Base-by-base conservation (phyloP, 2,888 invertebrate genomes). In the Proisotoma minuta region DNA sequence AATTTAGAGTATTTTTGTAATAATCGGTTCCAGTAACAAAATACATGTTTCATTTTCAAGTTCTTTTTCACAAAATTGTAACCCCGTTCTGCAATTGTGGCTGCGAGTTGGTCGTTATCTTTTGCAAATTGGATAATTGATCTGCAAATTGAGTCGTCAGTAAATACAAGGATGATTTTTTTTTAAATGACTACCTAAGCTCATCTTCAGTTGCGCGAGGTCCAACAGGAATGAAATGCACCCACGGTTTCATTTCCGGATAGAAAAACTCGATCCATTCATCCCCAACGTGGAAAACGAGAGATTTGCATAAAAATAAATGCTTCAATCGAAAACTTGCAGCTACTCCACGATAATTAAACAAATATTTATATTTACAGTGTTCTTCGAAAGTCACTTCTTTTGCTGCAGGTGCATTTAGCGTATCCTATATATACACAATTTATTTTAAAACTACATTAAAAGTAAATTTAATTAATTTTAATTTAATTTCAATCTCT, bases 251-350 rank as follows among this genome's bases (percentile, higher is more conserved):
- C 75, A 98, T 78, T 10, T 87, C 84, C 2, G 86, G 83, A 77
- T 98, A 98, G 78, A 93, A 98, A 78, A 97, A 98, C 80, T 98
- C 97, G 40, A 85, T 80, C 96, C 96, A 97, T 69, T 94, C 90
- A 73, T 89, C 82, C 0, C 95, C 96, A 1, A 96, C 93, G 77
- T 97, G 96, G 75, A 96, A 91, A 0, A 98, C 91, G 40, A 96
- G 78, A 0, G 95, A 95, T 74, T 87, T 86, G 77, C 97, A 98
- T 0, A 97, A 80, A 75, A 97, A 92, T 47, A 98, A 82, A 79
- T 97, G 96, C 77, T 96, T 96, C 58, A 95, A 85, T n/a, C 97
- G 84, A 76, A 98, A 98, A 78, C 95, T 96, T 10, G 97, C 97
- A 2, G 97, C 96, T 0, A 98, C 96, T 1, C 97, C 97, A 70